Evolutionary conservation across 2,113 vertebrate species (phyloP), one percentile per base, ranked within the genome.

Genomic region (Pica pica): DNA sequence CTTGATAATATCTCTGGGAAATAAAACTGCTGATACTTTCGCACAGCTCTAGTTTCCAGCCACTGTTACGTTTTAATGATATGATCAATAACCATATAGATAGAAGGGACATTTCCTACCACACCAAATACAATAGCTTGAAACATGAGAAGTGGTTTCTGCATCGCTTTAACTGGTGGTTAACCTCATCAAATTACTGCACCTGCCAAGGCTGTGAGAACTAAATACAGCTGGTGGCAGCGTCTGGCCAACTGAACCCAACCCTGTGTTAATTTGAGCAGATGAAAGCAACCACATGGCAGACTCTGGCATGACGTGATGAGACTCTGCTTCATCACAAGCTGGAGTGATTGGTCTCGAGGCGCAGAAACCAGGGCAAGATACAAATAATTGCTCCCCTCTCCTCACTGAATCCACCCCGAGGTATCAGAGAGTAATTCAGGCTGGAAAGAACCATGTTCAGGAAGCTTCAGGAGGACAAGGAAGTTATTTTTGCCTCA

Each of bases 161-260:
- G 35, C 56, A 78, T 78, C 85, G 86, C 57, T 95, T 83, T 96
- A 93, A 78, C 92, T 96, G 64, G 92, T 96, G 95, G 95, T 96
- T 96, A 96, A 97, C 94, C 93, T 96, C 94, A 96, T 78, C 1
- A 7, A 81, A 92, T 96, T 95, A 95, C 85, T 97, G 94, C 93
- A 97, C 95, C 96, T 96, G 96, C 83, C 88, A 96, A 87, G 83
- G 37, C 92, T 95, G 93, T 97, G 96, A 95, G 96, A 96, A 96
- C 92, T 88, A 95, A 96, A 96, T 94, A 96, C 95, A 96, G 90
- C 85, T 96, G 94, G 85, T 96, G 88, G 75, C 92, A 93, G 68
- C 1, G 11, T 92, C 88, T 94, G 92, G 88, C 90, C 79, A 93
- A 86, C 92, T 64, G 94, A 96, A 97, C 76, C 46, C 69, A 90